Base-by-base conservation (phyloP, 1,140 invertebrate genomes). In the Bombus impatiens region DNA sequence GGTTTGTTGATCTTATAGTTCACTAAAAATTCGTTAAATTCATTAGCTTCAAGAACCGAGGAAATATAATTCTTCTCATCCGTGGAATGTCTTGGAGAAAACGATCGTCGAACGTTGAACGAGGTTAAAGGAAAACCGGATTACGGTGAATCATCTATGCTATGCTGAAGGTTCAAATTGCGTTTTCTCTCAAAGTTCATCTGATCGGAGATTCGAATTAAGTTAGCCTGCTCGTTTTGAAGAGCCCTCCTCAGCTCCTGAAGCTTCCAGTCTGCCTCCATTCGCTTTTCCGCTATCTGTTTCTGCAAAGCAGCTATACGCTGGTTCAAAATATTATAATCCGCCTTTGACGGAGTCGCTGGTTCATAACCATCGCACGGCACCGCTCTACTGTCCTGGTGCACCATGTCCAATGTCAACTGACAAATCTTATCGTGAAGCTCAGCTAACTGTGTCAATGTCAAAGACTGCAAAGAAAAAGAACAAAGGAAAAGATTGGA, bases 401-500 rank as follows among this genome's bases (percentile, higher is more conserved):
- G 72, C 12, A 94, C 90, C 86, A 94, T 91, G 15, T 68, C 81
- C n/a, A 91, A 93, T 74, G 94, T 94, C 67, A 92, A 65, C 1
- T 84, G 13, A 78, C 94, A 94, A 59, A 95, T 93, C 68, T 88
- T 88, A 65, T 94, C 94, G 72, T 95, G 94, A 44, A 95, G 79
- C 12, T 95, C 93, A 3, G 93, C 94, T 47, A 95, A 78, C 79
- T 94, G 91, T 0, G 91, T 92, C 47, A 95, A 47, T 12, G 92
- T 93, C 68, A 95, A 77, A 15, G 94, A 92, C 94, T 95, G 78
- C 13, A 59, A 85, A 35, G 18, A 53, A 53, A 53, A 53, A 8
- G 35, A 28, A 68, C 3, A 53, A 47, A 15, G 44, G 13, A 47
- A 15, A 15, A 53, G 18, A 53, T 53, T 53, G 18, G 47, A 53